Percentiles rank a stretch among this genome's conserved stretches.
Conservation (phyloP, 2,888 invertebrate genomes). For the Drosophila conformis region DNA sequence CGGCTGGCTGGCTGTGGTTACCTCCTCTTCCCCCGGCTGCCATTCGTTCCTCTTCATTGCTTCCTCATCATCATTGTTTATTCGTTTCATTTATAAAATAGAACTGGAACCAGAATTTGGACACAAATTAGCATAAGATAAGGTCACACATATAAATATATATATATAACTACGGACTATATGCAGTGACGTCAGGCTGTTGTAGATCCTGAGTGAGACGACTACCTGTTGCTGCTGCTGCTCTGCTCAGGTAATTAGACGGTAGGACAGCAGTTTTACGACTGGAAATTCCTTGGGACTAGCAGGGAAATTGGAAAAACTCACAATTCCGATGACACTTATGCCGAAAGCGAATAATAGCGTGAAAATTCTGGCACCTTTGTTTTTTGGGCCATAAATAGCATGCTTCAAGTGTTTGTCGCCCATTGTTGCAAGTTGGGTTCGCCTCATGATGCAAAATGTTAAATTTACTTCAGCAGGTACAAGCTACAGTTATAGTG, state of each 20-base stretch:
- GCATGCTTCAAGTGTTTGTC: constrained; percentile 42
- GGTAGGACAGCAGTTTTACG: constrained; percentile 40
- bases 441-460: constrained; percentile 46
- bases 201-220: constrained; percentile 12
- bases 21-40: neutral
- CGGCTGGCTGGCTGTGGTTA: constrained; percentile 30
- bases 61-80: constrained; percentile 46
- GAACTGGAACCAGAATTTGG: constrained; percentile 44
- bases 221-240: constrained; percentile 26
- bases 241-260: constrained; percentile 40
- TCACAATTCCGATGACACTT: neutral
- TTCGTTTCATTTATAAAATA: constrained; percentile 61
- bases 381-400: constrained; percentile 39
- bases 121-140: constrained; percentile 71
- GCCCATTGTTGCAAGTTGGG: constrained; percentile 35
- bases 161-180: neutral
- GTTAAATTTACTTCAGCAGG: constrained; percentile 29
- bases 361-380: constrained; percentile 50
- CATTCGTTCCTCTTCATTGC: neutral
- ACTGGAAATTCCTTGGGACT: constrained; percentile 39
- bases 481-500: neutral
- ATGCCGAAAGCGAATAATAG: neutral
- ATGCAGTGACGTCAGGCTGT: constrained; percentile 56
- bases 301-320: constrained; percentile 14
- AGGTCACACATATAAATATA: constrained; percentile 38